Evolutionary conservation across 2,113 vertebrate species (phyloP).

Genomic region (Gobius niger): DNA sequence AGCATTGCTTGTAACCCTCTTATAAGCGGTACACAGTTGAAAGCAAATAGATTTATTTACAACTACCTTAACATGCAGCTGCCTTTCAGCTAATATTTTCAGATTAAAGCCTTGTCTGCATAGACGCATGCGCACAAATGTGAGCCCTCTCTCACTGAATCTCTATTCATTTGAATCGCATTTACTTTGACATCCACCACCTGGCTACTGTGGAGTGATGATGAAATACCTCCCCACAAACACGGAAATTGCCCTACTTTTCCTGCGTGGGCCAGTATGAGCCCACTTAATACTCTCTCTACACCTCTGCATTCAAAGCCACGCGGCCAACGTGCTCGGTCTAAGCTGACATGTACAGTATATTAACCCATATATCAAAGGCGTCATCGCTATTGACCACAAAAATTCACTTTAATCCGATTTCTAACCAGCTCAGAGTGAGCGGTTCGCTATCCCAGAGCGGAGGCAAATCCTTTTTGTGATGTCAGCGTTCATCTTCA

Average conservation of each 20-base stretch:
- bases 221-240: constrained; percentile 55
- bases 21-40: neutral
- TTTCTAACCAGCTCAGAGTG: constrained; percentile 48
- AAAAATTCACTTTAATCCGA: constrained; percentile 52
- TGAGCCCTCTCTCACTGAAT: constrained; percentile 29
- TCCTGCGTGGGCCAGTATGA: constrained; percentile 40
- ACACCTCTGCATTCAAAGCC: constrained; percentile 29
- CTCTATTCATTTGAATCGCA: constrained; percentile 30
- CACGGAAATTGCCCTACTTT: constrained; percentile 59
- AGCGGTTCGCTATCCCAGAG: constrained; percentile 37
- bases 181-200: constrained; percentile 49
- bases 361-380: constrained; percentile 64
- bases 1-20: neutral
- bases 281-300: constrained; percentile 48
- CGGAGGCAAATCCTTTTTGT: constrained; percentile 39
- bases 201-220: constrained; percentile 51
- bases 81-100: constrained; percentile 17
- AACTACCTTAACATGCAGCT: neutral
- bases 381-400: constrained; percentile 37
- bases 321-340: constrained; percentile 34
- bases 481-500: constrained; percentile 51
- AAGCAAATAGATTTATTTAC: neutral
- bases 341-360: constrained; percentile 44
- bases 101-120: constrained; percentile 9
- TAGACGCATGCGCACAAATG: constrained; percentile 3